Conservation (phyloP, 2,113 vertebrate species). For the Tragelaphus imberbis region DNA sequence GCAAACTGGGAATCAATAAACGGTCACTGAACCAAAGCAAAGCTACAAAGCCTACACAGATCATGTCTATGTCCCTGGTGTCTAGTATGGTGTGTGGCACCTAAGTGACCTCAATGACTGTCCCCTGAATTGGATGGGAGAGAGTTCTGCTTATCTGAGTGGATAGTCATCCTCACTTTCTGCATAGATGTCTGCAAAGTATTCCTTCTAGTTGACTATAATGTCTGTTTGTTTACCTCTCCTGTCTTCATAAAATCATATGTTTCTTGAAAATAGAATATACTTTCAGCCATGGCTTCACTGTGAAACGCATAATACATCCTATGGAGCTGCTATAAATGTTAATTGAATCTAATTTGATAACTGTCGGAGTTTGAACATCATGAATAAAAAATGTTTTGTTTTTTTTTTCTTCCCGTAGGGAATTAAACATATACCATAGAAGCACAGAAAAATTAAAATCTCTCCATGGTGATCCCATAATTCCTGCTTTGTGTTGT, state of each 20-base stretch:
- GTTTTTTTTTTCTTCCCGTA: not conserved
- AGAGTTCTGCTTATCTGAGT: not conserved
- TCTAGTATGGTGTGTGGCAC: accelerated
- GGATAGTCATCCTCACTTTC: not conserved
- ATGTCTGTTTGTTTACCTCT: not conserved
- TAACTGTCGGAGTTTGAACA: slow-evolving; percentile 37
- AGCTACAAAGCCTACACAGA: not conserved
- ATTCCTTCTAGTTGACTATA: not conserved
- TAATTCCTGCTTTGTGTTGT: not conserved
- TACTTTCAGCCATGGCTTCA: not conserved
- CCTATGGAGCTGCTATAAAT: slow-evolving; percentile 12
- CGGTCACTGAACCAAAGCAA: not conserved
- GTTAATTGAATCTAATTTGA: slow-evolving; percentile 45
- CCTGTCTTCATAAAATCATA: not conserved
- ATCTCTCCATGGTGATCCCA: not conserved
- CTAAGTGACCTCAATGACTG: not conserved
- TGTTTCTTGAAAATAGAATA: not conserved
- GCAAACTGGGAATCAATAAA: not conserved
- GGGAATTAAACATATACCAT: not conserved
- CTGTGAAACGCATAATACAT: not conserved
- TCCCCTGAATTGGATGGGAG: not conserved
- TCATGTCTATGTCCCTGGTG: not conserved
- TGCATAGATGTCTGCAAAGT: not conserved
- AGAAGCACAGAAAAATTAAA: not conserved
- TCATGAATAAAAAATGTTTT: not conserved